Evolutionary conservation across 2,797 vertebrate species (phyloP).

Genomic region (Smutsia gigantea): DNA sequence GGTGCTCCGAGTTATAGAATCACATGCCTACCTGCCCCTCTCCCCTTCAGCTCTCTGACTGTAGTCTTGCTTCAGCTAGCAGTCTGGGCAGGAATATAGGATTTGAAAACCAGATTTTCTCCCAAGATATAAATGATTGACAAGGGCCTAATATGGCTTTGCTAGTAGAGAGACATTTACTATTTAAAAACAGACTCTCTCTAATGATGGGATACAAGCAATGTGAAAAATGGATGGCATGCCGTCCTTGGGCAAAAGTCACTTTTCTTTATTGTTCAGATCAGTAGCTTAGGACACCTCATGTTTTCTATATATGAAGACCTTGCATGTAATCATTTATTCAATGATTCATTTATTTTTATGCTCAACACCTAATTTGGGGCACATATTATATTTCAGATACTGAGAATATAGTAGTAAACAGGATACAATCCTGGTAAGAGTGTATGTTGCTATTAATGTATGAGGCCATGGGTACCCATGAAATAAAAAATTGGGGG

Average conservation of each 20-base stretch:
- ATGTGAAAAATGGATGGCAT: neutral
- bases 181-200: conserved; percentile 30
- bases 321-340: neutral
- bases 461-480: neutral
- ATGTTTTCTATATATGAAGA: neutral
- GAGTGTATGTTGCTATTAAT: neutral
- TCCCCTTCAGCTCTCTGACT: neutral
- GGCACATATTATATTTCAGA: neutral
- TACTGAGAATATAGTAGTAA: neutral
- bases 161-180: neutral
- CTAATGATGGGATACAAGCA: neutral
- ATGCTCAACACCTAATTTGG: neutral
- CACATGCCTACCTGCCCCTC: neutral
- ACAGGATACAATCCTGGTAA: neutral
- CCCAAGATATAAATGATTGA: neutral
- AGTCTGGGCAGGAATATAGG: neutral
- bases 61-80: neutral
- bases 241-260: neutral
- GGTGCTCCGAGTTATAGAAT: neutral
- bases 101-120: neutral
- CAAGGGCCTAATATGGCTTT: conserved; percentile 16
- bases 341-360: neutral
- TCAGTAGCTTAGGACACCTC: neutral
- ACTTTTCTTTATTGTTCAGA: neutral
- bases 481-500: conserved; percentile 13